Base-by-base conservation (phyloP, 2,113 vertebrate genomes). In the Grammomys surdaster region DNA sequence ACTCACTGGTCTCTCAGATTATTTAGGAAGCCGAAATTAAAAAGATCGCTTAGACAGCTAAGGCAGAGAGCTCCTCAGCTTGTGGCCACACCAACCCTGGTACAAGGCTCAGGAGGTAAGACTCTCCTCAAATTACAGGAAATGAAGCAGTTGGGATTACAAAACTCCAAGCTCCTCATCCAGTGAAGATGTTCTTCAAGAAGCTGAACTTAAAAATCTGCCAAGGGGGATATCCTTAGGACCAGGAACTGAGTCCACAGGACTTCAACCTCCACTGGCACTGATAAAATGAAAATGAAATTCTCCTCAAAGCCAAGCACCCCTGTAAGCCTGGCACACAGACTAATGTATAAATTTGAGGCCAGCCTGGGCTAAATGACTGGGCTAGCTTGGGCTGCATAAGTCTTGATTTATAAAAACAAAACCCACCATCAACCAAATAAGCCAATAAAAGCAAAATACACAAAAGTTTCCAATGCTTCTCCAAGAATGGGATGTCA, bases 401-500 rank as follows among this genome's bases (percentile, higher is more conserved):
- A 69, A 22, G 43, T 7, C 28, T 67, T 48, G 46, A 48, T 58
- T 56, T 28, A 8, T 31, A 33, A 65, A 16, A 78, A 67, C 6
- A 33, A 89, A 89, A 46, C 5, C 46, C 67, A 73, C 3, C 36
- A n/a, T 17, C 2, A 65, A 48, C 51, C 3, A 56, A 73, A 22
- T 14, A 81, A 82, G 17, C 40, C 11, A 67, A 85, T 67, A 48
- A 20, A 65, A 65, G 48, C 26, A 85, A 65, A 85, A 85, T 28
- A 65, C 63, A 19, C 40, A 72, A 90, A 87, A 46, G 60, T 90
- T 70, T 72, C 80, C 67, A 90, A 65, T 6, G 33, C 87, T 95
- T 89, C 24, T 88, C 87, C 56, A 48, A 88, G 67, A 95, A 82
- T 51, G 94, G 95, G 96, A 96, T 88, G 86, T 91, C 78, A 31